Base-by-base conservation (phyloP, 1,140 invertebrate genomes). In the Platyscapa corneri region DNA sequence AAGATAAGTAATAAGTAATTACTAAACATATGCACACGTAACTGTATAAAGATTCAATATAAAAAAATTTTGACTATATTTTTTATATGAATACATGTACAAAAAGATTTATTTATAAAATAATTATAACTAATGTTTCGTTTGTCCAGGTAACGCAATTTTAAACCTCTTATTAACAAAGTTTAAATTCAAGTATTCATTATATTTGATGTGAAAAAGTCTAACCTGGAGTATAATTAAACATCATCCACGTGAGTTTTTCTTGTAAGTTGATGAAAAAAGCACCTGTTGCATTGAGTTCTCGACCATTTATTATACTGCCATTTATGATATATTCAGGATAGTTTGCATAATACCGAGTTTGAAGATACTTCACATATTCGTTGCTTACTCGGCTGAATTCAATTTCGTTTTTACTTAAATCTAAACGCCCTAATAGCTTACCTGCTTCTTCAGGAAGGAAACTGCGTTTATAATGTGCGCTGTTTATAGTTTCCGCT, bases 181-280 rank as follows among this genome's bases (percentile, higher is more conserved):
- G n/a, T n/a, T n/a, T n/a, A n/a, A n/a, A n/a, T 12, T 10, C 34
- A 34, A 67, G 1, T 14, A 67, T 34, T 67, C 34, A 34, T 0
- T 34, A 12, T 67, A 34, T 67, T 67, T 34, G n/a, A 53, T 76
- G 5, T 12, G n/a, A 30, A 30, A 53, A 49, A 49, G 18, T 60
- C 53, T 88, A 92, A 94, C 94, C 94, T 90, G 95, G 94, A 3
- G 95, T 96, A 60, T 95, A 94, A 90, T 96, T 96, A 1, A 96
- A 90, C 88, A 95, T 94, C 89, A 95, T 92, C 87, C 93, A 91
- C 0, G 94, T 92, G 20, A 94, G 89, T 79, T 95, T 95, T 53
- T 95, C 93, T 3, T 90, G 83, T 5, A 95, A 88, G 88, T 96
- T 94, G 8, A 95, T 88, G 56, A 94, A 94, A 76, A 96, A 94